Base-by-base conservation (phyloP, 2,797 vertebrate species). In the Bryconaethiops microstoma region DNA sequence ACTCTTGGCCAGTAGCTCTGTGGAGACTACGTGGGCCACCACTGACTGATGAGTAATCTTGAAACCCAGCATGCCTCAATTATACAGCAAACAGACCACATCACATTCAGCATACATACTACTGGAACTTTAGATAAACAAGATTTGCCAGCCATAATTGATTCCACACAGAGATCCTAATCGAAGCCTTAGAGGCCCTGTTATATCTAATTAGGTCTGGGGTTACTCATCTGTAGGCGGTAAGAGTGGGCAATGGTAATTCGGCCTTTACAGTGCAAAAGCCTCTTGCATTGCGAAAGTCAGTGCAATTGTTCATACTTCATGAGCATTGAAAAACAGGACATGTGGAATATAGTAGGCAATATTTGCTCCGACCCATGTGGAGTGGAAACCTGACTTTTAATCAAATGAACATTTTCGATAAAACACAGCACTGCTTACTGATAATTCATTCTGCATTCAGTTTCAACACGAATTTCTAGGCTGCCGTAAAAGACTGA, bases 131-230 rank as follows among this genome's bases (percentile, higher is more conserved):
- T 77, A 83, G 70, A 85, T 83, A 80, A 89, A 86, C 78, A 62
- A 70, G 21, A 90, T 91, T 93, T 92, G 88, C 90, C 90, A 86
- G 86, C 84, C 71, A 82, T 92, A 93, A 92, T 90, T 86, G 87
- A 86, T 82, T 84, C 82, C 89, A 88, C 87, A 87, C 84, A 80
- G 84, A 89, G 85, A 87, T 85, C 82, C 85, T 90, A 88, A 93
- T 91, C 89, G 81, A 89, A 88, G 52, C 71, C 89, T 91, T 82
- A 87, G 88, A 88, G 87, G 86, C 85, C 79, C 86, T 88, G 89
- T 90, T 92, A 90, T 84, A 16, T 48, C 45, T 86, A 87, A 91
- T 91, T 84, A 91, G 85, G 72, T 71, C 21, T 74, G 73, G 39
- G 76, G 80, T 78, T 86, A 82, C 77, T 84, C 78, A 78, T 80